These are phyloP conservation scores for Fukomys damarensis DNA, from an alignment of 2,113 vertebrate genomes.

Conservation along the genomic window DNA sequence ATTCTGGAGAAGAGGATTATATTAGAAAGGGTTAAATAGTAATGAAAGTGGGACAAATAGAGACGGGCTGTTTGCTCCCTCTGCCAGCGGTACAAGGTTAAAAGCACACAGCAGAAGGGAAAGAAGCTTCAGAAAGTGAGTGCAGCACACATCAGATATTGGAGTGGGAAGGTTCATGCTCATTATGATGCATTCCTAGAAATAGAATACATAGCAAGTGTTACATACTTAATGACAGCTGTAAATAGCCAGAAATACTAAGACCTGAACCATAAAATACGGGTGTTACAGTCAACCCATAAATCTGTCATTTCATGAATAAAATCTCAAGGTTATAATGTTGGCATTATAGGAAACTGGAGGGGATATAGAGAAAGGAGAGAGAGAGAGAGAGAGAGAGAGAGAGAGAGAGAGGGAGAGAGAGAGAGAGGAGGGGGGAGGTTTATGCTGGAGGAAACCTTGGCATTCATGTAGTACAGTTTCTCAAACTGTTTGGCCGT, in stretches of 20 bases:
- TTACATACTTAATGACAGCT: neutral
- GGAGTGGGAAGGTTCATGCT: neutral
- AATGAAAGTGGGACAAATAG: neutral
- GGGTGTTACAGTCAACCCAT: neutral
- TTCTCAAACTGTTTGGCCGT: neutral
- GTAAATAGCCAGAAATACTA: conserved; percentile 34
- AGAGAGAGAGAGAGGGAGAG: neutral
- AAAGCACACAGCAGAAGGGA: accelerated
- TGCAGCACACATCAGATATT: neutral
- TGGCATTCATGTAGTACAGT: neutral
- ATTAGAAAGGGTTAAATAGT: neutral
- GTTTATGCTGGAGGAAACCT: neutral
- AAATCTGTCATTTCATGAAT: conserved; percentile 58
- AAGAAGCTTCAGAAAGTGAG: neutral
- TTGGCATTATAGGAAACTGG: neutral
- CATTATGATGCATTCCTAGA: neutral
- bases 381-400: neutral
- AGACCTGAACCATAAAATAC: conserved; percentile 7
- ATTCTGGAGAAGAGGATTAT: neutral
- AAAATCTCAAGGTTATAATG: conserved; percentile 50
- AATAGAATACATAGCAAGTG: neutral
- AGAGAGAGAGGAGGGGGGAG: neutral
- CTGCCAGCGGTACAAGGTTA: neutral
- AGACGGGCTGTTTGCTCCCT: neutral
- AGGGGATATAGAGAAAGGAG: no score